These are phyloP conservation scores for Rhinogobio ventralis DNA, from an alignment of 2,797 vertebrate genomes.

Conservation along the genomic window DNA sequence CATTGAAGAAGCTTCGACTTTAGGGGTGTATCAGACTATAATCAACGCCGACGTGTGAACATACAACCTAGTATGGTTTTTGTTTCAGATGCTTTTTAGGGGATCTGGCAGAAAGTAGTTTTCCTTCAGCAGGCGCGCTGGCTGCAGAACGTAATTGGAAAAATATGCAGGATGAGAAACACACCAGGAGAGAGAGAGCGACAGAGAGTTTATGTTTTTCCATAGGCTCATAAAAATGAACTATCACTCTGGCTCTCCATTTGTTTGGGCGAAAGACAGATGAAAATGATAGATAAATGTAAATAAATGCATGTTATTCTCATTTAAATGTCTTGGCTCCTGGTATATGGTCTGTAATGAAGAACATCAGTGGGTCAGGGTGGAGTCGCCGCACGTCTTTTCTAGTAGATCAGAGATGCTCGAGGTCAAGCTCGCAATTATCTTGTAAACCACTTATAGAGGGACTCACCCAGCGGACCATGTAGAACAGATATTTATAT, in stretches of 20 bases:
- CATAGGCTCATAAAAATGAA: conserved; percentile 21
- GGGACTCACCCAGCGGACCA: background rate
- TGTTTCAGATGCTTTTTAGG: conserved; percentile 15
- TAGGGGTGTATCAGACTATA: background rate
- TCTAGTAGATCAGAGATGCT: conserved; percentile 54
- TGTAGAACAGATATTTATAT: background rate
- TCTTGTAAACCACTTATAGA: background rate
- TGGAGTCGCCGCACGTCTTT: conserved; percentile 69
- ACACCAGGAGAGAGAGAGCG: conserved; percentile 27
- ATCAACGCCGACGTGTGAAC: background rate
- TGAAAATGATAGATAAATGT: conserved; percentile 15
- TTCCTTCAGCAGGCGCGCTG: conserved; percentile 36
- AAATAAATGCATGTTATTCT: background rate
- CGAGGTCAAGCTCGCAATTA: conserved; percentile 18
- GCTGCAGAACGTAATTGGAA: conserved; percentile 55
- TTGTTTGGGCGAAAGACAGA: background rate
- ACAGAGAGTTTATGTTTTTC: conserved; percentile 21
- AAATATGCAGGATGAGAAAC: conserved; percentile 54
- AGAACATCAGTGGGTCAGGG: conserved; percentile 65
- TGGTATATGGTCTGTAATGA: conserved; percentile 30
- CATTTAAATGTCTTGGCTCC: background rate
- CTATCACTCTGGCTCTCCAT: background rate
- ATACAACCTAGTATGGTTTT: background rate
- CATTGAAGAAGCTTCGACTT: background rate
- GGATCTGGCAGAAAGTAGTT: conserved; percentile 40